phyloP scores from a whole-genome alignment of 2,888 invertebrate genomes.

The Yponomeuta cagnagella region DNA sequence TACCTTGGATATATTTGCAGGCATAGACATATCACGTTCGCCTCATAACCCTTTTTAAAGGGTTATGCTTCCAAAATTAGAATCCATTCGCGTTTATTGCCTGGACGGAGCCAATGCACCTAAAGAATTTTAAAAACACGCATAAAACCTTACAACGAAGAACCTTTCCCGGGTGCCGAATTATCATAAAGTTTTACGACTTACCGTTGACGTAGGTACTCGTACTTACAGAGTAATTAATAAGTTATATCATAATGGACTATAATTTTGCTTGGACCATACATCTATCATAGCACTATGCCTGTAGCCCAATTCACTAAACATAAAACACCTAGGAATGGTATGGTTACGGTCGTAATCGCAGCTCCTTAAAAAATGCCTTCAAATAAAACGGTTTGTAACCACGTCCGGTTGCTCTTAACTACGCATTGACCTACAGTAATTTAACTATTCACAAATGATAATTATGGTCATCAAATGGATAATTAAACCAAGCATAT shows the following conservation, averaged over 20 bases:
- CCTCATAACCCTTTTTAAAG: not conserved
- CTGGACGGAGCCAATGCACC: not conserved
- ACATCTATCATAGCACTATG: not conserved
- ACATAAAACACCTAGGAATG: not conserved
- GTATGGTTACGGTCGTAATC: not conserved
- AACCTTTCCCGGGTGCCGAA: not conserved
- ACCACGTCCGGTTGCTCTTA: not conserved
- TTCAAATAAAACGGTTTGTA: not conserved
- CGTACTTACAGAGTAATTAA: not conserved
- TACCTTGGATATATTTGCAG: not conserved
- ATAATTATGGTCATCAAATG: not conserved
- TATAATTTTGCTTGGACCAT: not conserved
- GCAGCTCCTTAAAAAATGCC: not conserved
- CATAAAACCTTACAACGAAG: not conserved
- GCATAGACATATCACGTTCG: not conserved
- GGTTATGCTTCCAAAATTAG: not conserved
- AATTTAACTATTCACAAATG: not conserved
- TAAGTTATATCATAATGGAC: not conserved
- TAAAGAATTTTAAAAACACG: not conserved
- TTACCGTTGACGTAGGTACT: not conserved
- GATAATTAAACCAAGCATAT: conserved; percentile 13
- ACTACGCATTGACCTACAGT: not conserved
- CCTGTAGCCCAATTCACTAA: not conserved
- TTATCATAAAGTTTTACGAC: not conserved
- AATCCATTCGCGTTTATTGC: not conserved